Base-by-base conservation (phyloP, 2,888 invertebrate genomes). In the Aphelenchoides bicaudatus region DNA sequence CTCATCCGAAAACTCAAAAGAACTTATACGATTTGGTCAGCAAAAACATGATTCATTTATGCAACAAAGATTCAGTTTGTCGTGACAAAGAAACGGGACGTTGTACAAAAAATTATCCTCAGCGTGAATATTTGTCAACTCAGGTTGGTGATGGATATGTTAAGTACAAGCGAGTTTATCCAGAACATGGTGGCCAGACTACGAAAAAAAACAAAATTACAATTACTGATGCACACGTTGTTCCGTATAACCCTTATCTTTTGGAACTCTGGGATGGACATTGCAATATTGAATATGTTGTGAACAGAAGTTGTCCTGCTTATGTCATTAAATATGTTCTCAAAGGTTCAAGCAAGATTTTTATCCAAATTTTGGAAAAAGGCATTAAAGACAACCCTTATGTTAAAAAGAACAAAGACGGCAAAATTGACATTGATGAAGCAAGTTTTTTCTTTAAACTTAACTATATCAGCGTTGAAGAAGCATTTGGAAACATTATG, bases 261-360 rank as follows among this genome's bases (percentile, higher is more conserved):
- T 23, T 52, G 2, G 27, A 27, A 6, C 13, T n/a, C 2, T 4
- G 21, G 52, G 19, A 3, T 5, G 21, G 50, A 3, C 50, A 50
- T 19, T 13, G 16, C 5, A 50, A 48, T 21, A 13, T 34, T 13
- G 34, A 34, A 13, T 34, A 10, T 13, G 34, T 34, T 13, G 34
- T 34, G 34, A 34, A 10, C 10, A 10, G 34, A 13, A 13, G 34
- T 30, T 23, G 39, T 1, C 21, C 34, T 13, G 38, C 48, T 6
- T 52, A 52, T 19, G 48, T 52, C 16, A 23, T 52, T 19, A 52
- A 52, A 5, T 52, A 52, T 19, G 34, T 52, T 16, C 19, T 19
- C 10, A 52, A 52, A 47, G 52, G 52, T 2, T 19, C 38, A 2
- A 23, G 21, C 2, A 30, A 52, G 34, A 46, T 46, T 2, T 10